Base-by-base conservation (phyloP, 2,888 invertebrate species). In the Drosophila flavopinicola region DNA sequence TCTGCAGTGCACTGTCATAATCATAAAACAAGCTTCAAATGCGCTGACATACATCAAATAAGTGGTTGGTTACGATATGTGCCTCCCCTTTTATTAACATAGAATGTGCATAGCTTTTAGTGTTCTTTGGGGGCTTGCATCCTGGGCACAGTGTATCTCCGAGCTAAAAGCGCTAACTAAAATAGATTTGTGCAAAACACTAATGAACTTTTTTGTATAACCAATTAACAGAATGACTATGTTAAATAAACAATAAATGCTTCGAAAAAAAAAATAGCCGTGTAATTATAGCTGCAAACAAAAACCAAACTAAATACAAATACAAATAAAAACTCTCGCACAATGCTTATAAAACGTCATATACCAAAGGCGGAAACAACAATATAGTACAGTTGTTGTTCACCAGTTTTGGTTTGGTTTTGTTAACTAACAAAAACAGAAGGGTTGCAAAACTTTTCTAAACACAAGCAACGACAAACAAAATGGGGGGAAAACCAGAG, bases 21-120 rank as follows among this genome's bases (percentile, higher is more conserved):
- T 65, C 60, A 56, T 60, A 54, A 70, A 69, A 51, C 45, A 39
- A 37, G 17, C 54, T 39, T 44, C 35, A 38, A 44, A 48, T 47
- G 24, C 11, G 9, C 25, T 29, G 52, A 44, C 30, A 39, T 32
- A 52, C 10, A 17, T 11, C 20, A 25, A 15, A 17, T 23, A n/a
- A 11, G 20, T 20, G 20, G 27, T 39, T 11, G 24, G 33, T 30
- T 32, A n/a, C n/a, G 15, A 30, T n/a, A 13, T 15, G 17, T 15
- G 7, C 7, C 24, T 24, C 1, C 6, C n/a, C n/a, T 7, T 9
- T 17, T 1, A n/a, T 4, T 10, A 7, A 9, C 23, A 48, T 35
- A 17, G 13, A 13, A 27, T 37, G n/a, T 37, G 29, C 49, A 53
- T 41, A 17, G 38, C 17, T 24, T 38, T 29, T 42, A 3, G 15